Evolutionary conservation across 2,797 vertebrate genomes (phyloP), one percentile per base, ranked within the genome.

Genomic region (Ciconia nigra): DNA sequence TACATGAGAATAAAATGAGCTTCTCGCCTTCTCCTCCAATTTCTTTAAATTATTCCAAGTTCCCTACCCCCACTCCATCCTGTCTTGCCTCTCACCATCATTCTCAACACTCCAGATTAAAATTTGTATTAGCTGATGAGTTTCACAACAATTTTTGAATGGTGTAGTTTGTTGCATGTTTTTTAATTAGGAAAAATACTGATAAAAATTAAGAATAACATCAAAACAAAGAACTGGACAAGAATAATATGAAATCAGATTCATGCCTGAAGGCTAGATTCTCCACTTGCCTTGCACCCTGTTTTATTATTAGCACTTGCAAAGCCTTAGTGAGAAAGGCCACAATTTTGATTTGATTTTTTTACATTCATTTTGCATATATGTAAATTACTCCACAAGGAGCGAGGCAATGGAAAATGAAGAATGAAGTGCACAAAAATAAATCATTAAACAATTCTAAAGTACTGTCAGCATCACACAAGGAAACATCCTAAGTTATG

Each of bases 331-430:
- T 59, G 49, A 87, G 67, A 95, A 92, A 96, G 87, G 57, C 25
- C 74, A 61, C 70, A 42, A 37, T 87, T 93, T 37, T 76, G 6
- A 52, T 61, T 77, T 61, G 15, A 37, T 59, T 78, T 77, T 91
- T 91, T 92, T 7, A 37, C 47, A 95, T 74, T 90, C 1, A 65
- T 96, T 89, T 92, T 83, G 63, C 83, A 87, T 90, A 80, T 65
- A 89, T 95, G 86, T 51, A 96, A 94, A 93, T 95, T 41, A 80
- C 49, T 94, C 35, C 51, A 83, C 31, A 73, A 88, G 66, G n/a
- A 83, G 57, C 70, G 92, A 52, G 70, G 71, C 65, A 74, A 85
- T 26, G 8, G 39, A 69, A 81, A 87, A 91, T 41, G 8, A 89
- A 88, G 55, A 74, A 63, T n/a, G n/a, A 88, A 90, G 52, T 13